A percentile compares a stretch with the other conserved stretches of the same genome.
Evolutionary conservation across 2,888 invertebrate species (phyloP).

Genomic region (Hirtodrosophila alboralis): DNA sequence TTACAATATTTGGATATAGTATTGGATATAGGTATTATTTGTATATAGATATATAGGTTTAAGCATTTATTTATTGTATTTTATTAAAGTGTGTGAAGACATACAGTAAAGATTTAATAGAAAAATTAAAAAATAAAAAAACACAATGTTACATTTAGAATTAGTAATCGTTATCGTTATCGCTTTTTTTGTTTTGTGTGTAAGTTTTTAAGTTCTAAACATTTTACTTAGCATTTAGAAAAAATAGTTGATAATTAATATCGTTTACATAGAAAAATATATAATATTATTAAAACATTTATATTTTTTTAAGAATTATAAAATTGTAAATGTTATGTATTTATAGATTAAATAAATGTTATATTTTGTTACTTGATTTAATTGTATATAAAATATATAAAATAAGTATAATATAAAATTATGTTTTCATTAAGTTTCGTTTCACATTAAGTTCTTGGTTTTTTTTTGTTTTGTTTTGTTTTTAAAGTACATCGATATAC

Average conservation of each 20-base stretch:
- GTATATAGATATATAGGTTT: slow-evolving; percentile 5
- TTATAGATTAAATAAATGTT: slow-evolving; percentile 6
- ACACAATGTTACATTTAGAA: too few species aligned
- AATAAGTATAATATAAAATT: too few species aligned
- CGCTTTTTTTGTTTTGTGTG: too few species aligned
- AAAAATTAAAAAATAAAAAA: too few species aligned
- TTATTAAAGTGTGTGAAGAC: too few species aligned
- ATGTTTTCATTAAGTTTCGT: slow-evolving; percentile 2
- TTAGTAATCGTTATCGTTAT: too few species aligned
- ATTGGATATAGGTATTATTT: slow-evolving; percentile 4
- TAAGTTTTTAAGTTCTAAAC: too few species aligned
- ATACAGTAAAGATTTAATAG: too few species aligned
- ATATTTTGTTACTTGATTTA: slow-evolving; percentile 16
- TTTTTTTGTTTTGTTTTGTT: background rate
- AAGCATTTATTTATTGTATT: background rate
- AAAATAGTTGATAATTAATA: too few species aligned
- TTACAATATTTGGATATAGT: slow-evolving; percentile 36
- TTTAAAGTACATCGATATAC: slow-evolving; percentile 52
- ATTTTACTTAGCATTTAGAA: too few species aligned
- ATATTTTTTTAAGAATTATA: slow-evolving; percentile 6
- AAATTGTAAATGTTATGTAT: background rate
- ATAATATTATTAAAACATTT: slow-evolving; percentile 16
- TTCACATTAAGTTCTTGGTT: slow-evolving; percentile 5
- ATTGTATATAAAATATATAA: slow-evolving; percentile 10
- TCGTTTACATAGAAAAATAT: slow-evolving; percentile 15